Base-by-base conservation (phyloP, 1,140 invertebrate species). In the Hyles euphorbiae region DNA sequence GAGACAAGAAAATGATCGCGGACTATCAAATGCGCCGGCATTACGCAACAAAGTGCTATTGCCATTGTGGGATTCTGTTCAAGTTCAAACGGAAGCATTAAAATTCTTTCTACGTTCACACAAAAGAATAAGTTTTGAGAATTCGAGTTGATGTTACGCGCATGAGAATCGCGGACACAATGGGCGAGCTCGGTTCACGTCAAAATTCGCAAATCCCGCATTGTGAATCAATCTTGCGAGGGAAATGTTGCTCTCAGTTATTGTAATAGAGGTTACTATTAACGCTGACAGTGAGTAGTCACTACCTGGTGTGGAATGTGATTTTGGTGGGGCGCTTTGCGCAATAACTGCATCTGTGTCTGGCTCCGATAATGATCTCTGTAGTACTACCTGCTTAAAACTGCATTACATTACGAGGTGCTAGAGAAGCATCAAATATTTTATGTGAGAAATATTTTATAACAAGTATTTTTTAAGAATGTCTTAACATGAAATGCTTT, bases 71-170 rank as follows among this genome's bases (percentile, higher is more conserved):
- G 67, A 77, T 78, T 74, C 70, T 69, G 74, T 70, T 63, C 66
- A 83, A 86, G 78, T 83, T 83, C 75, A 82, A 71, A 63, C 81
- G 83, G 83, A 87, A 79, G 70, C 78, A 87, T 87, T 87, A 87
- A 87, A 76, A 84, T 84, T 87, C 81, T 74, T 83, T 78, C 67
- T 76, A 64, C 79, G 78, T 82, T 74, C 74, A 73, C 70, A 81
- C 78, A 83, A 82, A 87, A 79, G 78, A 80, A 82, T 77, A 83
- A 79, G 73, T 83, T 83, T 86, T 81, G 72, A 84, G 83, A 87
- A 87, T 76, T 48, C 68, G 67, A 54, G 52, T 60, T 74, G 73
- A 72, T 74, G 74, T 68, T 74, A 68, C 52, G 74, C 75, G 78
- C 78, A 83, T 83, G 78, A 67, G 79, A 83, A 83, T 80, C 63